Base-by-base conservation (phyloP, 2,113 vertebrate genomes). In the Climacteris rufus region DNA sequence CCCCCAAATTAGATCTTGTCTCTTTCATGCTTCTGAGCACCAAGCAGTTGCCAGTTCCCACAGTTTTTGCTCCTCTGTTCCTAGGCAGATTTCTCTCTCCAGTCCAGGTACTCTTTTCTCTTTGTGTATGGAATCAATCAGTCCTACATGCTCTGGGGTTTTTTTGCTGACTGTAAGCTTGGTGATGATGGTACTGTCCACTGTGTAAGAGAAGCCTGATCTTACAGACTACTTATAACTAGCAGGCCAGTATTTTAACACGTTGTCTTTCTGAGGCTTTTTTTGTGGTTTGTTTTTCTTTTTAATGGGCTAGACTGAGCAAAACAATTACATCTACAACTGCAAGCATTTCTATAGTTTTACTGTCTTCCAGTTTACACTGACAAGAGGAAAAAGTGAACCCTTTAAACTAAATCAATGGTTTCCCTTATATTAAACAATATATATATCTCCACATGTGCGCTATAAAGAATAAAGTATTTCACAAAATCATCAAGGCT, bases 91-190 rank as follows among this genome's bases (percentile, higher is more conserved):
- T 87, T 66, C 33, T 68, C 40, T 13, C 21, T 69, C 11, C 45
- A 28, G 22, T 54, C 13, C 22, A 75, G 28, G 31, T 21, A 52
- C 13, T 8, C 28, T 65, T 49, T 81, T 25, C 52, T 56, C 40
- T 84, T 57, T 63, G n/a, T 35, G 75, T 28, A 45, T 44, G 5
- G 20, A 68, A 61, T 37, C n/a, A 84, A 12, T 24, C 35, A 89
- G 33, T 61, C 22, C 21, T 52, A 19, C 7, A 37, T 0, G 0
- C 35, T 39, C 20, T 37, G 15, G 7, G 9, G 0, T 13, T 30
- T 81, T 61, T 45, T 42, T 75, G n/a, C n/a, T 47, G 64, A 57
- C 24, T 74, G 40, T 7, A 70, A 27, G 9, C 6, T 80, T 45
- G 10, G 14, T 13, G 18, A 24, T 53, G 28, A 86, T 27, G 35